phyloP scores from a whole-genome alignment of 2,888 invertebrate species.

The Dugesia japonica region DNA sequence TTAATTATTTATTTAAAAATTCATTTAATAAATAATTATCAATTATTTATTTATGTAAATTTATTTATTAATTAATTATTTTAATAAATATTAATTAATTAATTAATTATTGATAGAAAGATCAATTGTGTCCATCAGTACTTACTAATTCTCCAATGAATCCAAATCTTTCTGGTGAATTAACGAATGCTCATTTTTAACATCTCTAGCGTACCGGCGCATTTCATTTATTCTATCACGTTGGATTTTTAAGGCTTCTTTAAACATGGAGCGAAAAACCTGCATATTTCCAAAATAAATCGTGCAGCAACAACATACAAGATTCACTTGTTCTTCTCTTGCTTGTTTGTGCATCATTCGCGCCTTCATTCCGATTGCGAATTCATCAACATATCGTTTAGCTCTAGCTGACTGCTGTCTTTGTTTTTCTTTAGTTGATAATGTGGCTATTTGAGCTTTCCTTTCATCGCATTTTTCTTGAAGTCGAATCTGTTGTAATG shows the following conservation, averaged over 20 bases:
- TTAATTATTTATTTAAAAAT: no score
- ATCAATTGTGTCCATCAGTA: no score
- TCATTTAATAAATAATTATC: no score
- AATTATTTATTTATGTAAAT: no score
- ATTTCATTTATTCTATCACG: neutral
- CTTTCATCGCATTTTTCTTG: neutral
- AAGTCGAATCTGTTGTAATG: neutral
- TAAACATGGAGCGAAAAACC: neutral
- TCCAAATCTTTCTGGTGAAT: neutral
- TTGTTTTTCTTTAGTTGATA: neutral
- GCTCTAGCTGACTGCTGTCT: neutral
- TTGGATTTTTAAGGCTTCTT: neutral
- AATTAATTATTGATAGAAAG: no score
- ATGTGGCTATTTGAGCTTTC: neutral
- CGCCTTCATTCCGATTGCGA: neutral
- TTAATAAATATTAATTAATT: no score
- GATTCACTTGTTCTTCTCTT: neutral
- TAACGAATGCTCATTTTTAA: neutral
- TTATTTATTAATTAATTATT: no score
- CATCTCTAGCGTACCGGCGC: neutral
- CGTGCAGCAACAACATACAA: no score
- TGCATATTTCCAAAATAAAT: neutral
- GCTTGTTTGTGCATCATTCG: neutral
- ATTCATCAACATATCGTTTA: neutral
- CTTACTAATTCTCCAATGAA: neutral